Evolutionary conservation across 2,888 invertebrate genomes (phyloP).

Genomic region (Eretmocerus hayati): DNA sequence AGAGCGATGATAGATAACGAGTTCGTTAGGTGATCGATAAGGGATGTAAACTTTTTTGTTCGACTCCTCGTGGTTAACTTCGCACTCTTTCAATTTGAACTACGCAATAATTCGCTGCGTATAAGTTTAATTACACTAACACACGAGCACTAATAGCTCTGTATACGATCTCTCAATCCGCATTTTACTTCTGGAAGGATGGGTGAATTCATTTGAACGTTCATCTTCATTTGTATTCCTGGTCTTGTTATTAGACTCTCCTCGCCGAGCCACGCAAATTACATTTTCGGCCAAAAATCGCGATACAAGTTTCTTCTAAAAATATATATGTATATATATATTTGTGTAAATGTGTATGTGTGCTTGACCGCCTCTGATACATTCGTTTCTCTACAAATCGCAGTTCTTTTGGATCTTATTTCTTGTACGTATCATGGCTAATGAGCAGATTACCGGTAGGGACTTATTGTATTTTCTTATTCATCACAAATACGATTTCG

Average conservation of each 20-base stretch:
- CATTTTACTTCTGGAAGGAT: conserved; percentile 24
- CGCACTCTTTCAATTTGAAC: neutral
- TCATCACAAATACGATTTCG: conserved; percentile 1
- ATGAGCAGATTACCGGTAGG: conserved; percentile 18
- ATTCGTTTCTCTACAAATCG: conserved; percentile 21
- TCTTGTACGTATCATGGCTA: conserved; percentile 16
- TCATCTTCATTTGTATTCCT: conserved; percentile 7
- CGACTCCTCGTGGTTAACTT: neutral
- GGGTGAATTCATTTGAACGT: conserved; percentile 13
- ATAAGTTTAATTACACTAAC: conserved; percentile 21
- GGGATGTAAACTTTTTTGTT: conserved; percentile 12
- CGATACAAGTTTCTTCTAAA: conserved; percentile 36
- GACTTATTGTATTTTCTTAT: conserved; percentile 18
- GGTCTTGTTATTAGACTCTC: conserved; percentile 13
- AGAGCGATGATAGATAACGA: conserved; percentile 24
- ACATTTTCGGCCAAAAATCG: conserved; percentile 29
- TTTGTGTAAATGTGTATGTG: conserved; percentile 24
- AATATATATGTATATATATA: conserved; percentile 32
- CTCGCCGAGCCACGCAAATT: conserved; percentile 19
- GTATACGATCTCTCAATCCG: conserved; percentile 25
- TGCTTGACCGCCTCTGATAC: conserved; percentile 25
- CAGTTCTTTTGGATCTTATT: conserved; percentile 18
- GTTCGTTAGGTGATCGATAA: conserved; percentile 20
- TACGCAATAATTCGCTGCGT: conserved; percentile 23
- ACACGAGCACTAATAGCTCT: conserved; percentile 24